Evolutionary conservation across 2,888 invertebrate species (phyloP).

Genomic region (Steinernema scapterisci): DNA sequence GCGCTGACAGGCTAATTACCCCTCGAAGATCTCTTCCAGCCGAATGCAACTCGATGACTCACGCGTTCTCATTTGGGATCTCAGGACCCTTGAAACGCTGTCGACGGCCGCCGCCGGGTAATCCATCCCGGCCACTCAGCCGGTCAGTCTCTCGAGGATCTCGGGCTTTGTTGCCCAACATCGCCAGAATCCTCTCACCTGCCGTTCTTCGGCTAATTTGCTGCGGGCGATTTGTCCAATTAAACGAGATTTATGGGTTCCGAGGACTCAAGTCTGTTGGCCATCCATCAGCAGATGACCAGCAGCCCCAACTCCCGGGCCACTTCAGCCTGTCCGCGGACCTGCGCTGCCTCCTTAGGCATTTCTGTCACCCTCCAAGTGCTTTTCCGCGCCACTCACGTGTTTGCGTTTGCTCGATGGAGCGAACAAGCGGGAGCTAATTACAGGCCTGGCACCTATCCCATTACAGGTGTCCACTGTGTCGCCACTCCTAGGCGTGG

Average conservation of each 20-base stretch:
- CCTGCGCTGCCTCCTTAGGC: neutral
- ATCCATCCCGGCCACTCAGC: slow-evolving; percentile 6
- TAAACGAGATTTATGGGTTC: slow-evolving; percentile 1
- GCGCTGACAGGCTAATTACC: slow-evolving; percentile 26
- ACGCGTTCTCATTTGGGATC: slow-evolving; percentile 13
- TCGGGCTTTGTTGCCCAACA: slow-evolving; percentile 9
- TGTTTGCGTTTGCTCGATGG: slow-evolving; percentile 4
- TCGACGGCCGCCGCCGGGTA: neutral
- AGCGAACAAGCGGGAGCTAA: slow-evolving; percentile 13
- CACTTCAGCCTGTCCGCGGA: neutral
- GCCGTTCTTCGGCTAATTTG: slow-evolving; percentile 13
- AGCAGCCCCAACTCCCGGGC: neutral
- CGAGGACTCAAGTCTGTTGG: neutral
- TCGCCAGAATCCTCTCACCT: neutral
- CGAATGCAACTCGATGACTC: slow-evolving; percentile 30
- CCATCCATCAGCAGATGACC: slow-evolving; percentile 26
- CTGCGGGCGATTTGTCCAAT: neutral
- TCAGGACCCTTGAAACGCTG: neutral
- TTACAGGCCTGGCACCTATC: slow-evolving; percentile 23
- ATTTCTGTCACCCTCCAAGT: neutral
- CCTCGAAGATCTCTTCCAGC: slow-evolving; percentile 9
- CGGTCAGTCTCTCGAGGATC: neutral
- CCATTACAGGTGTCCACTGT: slow-evolving; percentile 11
- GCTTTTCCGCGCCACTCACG: neutral
- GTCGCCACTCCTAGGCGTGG: neutral